Evolutionary conservation across 2,888 invertebrate species (phyloP), one percentile per base, ranked within the genome.

Genomic region (Scrobipalpa atriplicella): DNA sequence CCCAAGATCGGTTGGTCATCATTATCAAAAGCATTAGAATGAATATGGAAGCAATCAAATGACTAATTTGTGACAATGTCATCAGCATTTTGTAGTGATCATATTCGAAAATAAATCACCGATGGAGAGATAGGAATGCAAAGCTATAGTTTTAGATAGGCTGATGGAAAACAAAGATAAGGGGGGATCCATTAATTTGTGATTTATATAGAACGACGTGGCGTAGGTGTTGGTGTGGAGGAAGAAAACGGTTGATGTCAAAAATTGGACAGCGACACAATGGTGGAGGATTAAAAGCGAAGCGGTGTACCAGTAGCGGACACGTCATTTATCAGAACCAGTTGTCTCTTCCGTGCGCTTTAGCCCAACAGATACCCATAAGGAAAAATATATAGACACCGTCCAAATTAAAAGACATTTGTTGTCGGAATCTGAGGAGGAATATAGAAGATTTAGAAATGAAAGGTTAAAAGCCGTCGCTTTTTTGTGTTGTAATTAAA

Each of bases 231-330:
- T 75, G 75, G 78, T 78, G 76, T 56, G 62, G 78, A 71, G 73
- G 79, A 82, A 87, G 84, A 81, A 63, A 89, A 86, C 83, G 82
- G 84, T 83, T 79, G 78, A 83, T 78, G 89, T 89, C 89, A 89
- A 89, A 89, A 87, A 86, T 84, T 75, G 80, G 87, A 87, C 83
- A 81, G 78, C 78, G 78, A 89, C 87, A 92, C 90, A 92, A 92
- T 90, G 82, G 86, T 77, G 72, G 83, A 85, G 88, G 86, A 88
- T 91, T 92, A 92, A 92, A 92, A 92, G 92, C 90, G 84, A 92
- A 90, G 84, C 85, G 84, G 75, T 92, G 92, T 92, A 87, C 83
- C 86, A 81, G 90, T 85, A 86, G 87, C 87, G 74, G 81, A 80
- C 85, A 79, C 83, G 86, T 91, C 90, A 92, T 92, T 92, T 92